phyloP scores from a whole-genome alignment of 2,888 invertebrate species.

The Hypomecis atomaria region DNA sequence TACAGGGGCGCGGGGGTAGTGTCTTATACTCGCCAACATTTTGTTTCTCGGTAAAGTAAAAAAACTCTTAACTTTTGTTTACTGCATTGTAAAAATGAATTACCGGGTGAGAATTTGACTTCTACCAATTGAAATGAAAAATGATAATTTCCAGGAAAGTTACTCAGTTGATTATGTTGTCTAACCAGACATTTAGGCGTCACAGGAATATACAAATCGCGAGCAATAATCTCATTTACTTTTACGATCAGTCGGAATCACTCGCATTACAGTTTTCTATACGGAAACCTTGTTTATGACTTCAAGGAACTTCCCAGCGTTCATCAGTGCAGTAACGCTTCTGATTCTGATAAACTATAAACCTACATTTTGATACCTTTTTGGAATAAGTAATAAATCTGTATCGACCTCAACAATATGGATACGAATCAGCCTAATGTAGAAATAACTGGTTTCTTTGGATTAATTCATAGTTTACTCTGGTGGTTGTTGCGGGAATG shows the following conservation, averaged over 20 bases:
- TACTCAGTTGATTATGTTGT: conserved; percentile 20
- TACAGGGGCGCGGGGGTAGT: too few species aligned
- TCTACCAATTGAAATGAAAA: background rate
- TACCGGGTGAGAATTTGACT: background rate
- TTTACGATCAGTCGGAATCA: conserved; percentile 35
- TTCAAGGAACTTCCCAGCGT: conserved; percentile 55
- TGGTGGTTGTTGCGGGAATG: too few species aligned
- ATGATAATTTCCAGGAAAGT: background rate
- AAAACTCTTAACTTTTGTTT: too few species aligned
- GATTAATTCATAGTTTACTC: too few species aligned
- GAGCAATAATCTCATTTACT: conserved; percentile 32
- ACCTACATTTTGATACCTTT: conserved; percentile 35
- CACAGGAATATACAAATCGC: conserved; percentile 22
- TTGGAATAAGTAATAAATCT: conserved; percentile 16
- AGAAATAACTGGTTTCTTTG: background rate
- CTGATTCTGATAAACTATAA: conserved; percentile 76
- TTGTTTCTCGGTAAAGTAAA: too few species aligned
- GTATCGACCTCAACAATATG: background rate
- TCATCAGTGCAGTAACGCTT: conserved; percentile 55
- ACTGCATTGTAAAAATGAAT: background rate
- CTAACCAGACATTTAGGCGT: conserved; percentile 26
- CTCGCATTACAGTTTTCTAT: conserved; percentile 44
- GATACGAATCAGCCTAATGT: background rate
- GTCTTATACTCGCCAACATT: too few species aligned
- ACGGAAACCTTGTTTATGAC: conserved; percentile 61